A percentile compares a stretch with the other conserved stretches of the same genome.
phyloP scores from a whole-genome alignment of 2,113 vertebrate species.

The Zingel zingel region DNA sequence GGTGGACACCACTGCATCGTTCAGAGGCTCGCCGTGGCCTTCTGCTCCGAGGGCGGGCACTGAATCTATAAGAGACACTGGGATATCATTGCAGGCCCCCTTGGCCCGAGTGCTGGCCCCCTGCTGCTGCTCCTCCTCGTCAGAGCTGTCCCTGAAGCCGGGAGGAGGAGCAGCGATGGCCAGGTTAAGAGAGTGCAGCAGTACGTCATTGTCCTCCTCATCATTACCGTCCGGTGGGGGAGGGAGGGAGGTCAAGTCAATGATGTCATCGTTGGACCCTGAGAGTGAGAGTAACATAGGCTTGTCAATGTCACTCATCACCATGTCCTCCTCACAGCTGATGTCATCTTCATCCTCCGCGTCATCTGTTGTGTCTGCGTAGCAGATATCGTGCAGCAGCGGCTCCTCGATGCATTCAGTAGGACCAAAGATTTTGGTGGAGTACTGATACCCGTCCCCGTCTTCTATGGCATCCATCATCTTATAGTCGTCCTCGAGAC shows the following conservation, averaged over 20 bases:
- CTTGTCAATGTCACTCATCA: slow-evolving; percentile 90
- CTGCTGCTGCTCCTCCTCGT: slow-evolving; percentile 95
- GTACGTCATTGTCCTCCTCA: slow-evolving; percentile 93
- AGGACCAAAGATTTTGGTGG: slow-evolving; percentile 92
- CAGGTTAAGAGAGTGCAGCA: slow-evolving; percentile 97
- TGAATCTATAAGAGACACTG: slow-evolving; percentile 97
- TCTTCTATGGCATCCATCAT: slow-evolving; percentile 90
- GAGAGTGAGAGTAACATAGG: slow-evolving; percentile 92
- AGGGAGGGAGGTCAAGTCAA: slow-evolving; percentile 96
- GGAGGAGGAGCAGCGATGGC: slow-evolving; percentile 98
- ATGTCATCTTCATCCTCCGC: slow-evolving; percentile 97
- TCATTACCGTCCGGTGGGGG: slow-evolving; percentile 96
- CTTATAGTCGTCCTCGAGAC: slow-evolving; percentile 92
- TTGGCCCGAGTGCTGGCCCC: slow-evolving; percentile 81
- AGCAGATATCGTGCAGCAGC: slow-evolving; percentile 96
- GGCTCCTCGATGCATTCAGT: slow-evolving; percentile 94
- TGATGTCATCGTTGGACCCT: slow-evolving; percentile 97
- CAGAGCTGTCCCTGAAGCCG: slow-evolving; percentile 98
- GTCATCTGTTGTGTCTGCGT: slow-evolving; percentile 95
- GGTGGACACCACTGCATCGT: slow-evolving; percentile 91
- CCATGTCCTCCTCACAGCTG: slow-evolving; percentile 96
- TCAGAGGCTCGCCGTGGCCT: slow-evolving; percentile 88
- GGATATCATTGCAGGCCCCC: slow-evolving; percentile 89
- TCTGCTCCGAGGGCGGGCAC: slow-evolving; percentile 90
- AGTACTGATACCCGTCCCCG: slow-evolving; percentile 90